phyloP scores from a whole-genome alignment of 2,797 vertebrate genomes.

The Trachurus trachurus region DNA sequence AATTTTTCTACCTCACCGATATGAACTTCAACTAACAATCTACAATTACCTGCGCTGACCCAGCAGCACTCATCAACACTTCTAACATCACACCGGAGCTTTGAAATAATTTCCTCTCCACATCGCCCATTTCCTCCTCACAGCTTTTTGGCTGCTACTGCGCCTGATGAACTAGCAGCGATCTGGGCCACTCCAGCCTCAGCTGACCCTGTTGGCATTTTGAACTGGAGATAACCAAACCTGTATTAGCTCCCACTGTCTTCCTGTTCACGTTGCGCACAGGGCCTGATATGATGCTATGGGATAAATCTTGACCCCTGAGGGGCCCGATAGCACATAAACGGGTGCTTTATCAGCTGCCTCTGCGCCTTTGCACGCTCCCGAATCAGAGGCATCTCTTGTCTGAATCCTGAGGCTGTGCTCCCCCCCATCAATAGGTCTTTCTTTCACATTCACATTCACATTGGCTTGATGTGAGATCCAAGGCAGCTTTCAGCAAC shows the following conservation, averaged over 20 bases:
- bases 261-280: conserved; percentile 40
- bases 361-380: conserved; percentile 31
- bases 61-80: not conserved
- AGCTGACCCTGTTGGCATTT: conserved; percentile 65
- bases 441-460: conserved; percentile 14
- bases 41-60: conserved; percentile 27
- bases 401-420: conserved; percentile 54
- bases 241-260: conserved; percentile 45
- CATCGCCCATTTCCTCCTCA: conserved; percentile 36
- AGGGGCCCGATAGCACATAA: conserved; percentile 57
- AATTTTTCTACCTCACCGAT: conserved; percentile 18
- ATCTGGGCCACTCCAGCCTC: conserved; percentile 38
- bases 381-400: conserved; percentile 67
- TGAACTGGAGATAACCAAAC: conserved; percentile 67
- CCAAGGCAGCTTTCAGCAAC: conserved; percentile 35
- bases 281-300: conserved; percentile 45
- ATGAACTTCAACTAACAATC: conserved; percentile 18
- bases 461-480: conserved; percentile 46
- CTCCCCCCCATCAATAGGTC: conserved; percentile 52
- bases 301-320: conserved; percentile 71
- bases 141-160: conserved; percentile 4
- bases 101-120: conserved; percentile 23
- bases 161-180: conserved; percentile 7
- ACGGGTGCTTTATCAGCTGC: conserved; percentile 63
- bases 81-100: conserved; percentile 1